phyloP scores from a whole-genome alignment of 1,140 invertebrate species.

The Aradophagus sp. region DNA sequence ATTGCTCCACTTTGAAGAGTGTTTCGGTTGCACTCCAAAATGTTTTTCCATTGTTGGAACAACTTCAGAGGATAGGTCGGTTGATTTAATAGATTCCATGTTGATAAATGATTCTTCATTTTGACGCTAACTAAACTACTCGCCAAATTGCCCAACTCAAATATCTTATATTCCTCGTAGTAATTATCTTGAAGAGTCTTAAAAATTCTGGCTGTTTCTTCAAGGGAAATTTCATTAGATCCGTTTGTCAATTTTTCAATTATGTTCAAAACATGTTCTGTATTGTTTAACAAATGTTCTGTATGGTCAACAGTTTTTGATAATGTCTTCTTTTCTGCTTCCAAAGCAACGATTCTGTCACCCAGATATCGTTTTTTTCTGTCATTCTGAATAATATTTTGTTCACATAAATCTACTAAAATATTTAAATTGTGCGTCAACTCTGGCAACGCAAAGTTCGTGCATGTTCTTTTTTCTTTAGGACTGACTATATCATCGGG shows the following conservation, averaged over 20 bases:
- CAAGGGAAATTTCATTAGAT: slow-evolving; percentile 79
- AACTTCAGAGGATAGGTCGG: slow-evolving; percentile 78
- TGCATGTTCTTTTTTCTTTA: slow-evolving; percentile 77
- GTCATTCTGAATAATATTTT: slow-evolving; percentile 94
- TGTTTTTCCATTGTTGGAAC: slow-evolving; percentile 83
- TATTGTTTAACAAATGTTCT: slow-evolving; percentile 81
- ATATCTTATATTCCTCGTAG: slow-evolving; percentile 79
- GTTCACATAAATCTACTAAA: slow-evolving; percentile 93
- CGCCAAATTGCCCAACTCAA: slow-evolving; percentile 80
- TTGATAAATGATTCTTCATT: slow-evolving; percentile 80
- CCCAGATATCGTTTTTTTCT: slow-evolving; percentile 83
- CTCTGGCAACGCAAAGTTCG: slow-evolving; percentile 88
- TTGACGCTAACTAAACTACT: slow-evolving; percentile 80
- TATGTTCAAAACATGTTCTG: slow-evolving; percentile 82
- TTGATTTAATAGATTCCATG: slow-evolving; percentile 85
- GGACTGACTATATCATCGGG: slow-evolving; percentile 73
- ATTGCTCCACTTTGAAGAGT: slow-evolving; percentile 76
- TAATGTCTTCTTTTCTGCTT: slow-evolving; percentile 85
- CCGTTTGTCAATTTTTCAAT: slow-evolving; percentile 81
- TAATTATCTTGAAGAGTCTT: slow-evolving; percentile 81
- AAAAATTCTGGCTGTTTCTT: slow-evolving; percentile 84
- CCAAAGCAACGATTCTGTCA: slow-evolving; percentile 85
- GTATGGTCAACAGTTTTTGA: slow-evolving; percentile 84
- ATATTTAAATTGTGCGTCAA: slow-evolving; percentile 94
- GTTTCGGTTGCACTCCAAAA: slow-evolving; percentile 76